These are phyloP conservation scores for Ommatoiulus sabulosus DNA, from an alignment of 2,888 invertebrate species.

Conservation along the genomic window DNA sequence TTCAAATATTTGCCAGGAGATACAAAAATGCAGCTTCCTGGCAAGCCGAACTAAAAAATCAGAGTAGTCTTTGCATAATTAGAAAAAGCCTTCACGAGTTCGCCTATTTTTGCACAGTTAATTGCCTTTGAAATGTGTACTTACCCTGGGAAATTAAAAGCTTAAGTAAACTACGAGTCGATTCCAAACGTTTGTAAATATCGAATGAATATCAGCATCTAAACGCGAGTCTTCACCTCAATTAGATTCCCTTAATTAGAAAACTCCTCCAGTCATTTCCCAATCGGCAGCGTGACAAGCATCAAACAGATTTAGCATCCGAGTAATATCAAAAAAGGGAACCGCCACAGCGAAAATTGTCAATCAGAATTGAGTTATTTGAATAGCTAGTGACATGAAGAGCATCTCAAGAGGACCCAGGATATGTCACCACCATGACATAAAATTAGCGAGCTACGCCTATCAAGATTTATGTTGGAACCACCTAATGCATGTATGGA, in stretches of 20 bases:
- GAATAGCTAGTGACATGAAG: conserved; percentile 2
- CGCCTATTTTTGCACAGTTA: neutral
- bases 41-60: neutral
- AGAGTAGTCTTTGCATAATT: neutral
- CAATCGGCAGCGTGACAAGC: neutral
- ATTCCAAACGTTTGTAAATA: neutral
- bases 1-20: neutral
- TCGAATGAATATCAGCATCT: neutral
- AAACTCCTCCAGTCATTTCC: neutral
- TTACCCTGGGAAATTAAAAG: neutral
- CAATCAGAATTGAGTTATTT: conserved; percentile 23
- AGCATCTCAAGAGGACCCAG: conserved; percentile 12
- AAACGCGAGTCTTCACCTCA: neutral
- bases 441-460: neutral
- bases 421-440: neutral
- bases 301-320: neutral
- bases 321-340: conserved; percentile 12
- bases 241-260: neutral
- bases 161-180: neutral
- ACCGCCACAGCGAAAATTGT: neutral
- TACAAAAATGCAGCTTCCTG: neutral
- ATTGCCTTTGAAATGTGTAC: conserved; percentile 6
- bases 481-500: neutral
- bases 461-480: neutral
- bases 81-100: neutral